Conservation (phyloP, 2,888 invertebrate species). For the Ochropleura leucogaster region DNA sequence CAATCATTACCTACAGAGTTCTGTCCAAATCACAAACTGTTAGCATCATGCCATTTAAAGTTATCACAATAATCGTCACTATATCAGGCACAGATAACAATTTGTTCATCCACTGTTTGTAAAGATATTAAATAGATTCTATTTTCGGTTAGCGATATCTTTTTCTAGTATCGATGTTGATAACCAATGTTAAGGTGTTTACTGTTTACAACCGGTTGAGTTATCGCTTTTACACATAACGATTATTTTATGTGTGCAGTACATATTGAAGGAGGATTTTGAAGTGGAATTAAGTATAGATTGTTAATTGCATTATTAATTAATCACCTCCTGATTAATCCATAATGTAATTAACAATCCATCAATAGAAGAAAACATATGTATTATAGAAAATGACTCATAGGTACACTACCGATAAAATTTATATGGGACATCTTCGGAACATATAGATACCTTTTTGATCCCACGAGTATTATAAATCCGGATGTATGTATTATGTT, state of each 20-base stretch:
- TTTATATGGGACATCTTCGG: no score
- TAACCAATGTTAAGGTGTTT: slow-evolving; percentile 24
- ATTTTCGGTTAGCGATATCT: slow-evolving; percentile 42
- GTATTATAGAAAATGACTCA: no score
- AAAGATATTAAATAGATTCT: slow-evolving; percentile 40
- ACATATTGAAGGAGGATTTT: not conserved
- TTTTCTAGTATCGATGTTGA: slow-evolving; percentile 26
- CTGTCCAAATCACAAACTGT: slow-evolving; percentile 9
- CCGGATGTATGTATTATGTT: no score
- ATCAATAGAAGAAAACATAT: no score
- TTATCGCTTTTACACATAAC: not conserved
- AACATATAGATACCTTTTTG: no score
- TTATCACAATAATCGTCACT: slow-evolving; percentile 38
- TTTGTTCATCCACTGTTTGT: slow-evolving; percentile 21
- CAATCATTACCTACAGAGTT: slow-evolving; percentile 1
- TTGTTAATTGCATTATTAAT: slow-evolving; percentile 15
- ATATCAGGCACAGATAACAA: slow-evolving; percentile 27
- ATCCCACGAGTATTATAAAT: no score
- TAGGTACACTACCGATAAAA: no score
- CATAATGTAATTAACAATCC: no score
- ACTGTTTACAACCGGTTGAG: not conserved
- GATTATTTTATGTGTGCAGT: not conserved
- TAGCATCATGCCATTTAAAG: slow-evolving; percentile 14
- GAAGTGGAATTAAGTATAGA: not conserved
- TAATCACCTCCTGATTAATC: no score